phyloP scores from a whole-genome alignment of 2,113 vertebrate species.

The Lanius collurio region DNA sequence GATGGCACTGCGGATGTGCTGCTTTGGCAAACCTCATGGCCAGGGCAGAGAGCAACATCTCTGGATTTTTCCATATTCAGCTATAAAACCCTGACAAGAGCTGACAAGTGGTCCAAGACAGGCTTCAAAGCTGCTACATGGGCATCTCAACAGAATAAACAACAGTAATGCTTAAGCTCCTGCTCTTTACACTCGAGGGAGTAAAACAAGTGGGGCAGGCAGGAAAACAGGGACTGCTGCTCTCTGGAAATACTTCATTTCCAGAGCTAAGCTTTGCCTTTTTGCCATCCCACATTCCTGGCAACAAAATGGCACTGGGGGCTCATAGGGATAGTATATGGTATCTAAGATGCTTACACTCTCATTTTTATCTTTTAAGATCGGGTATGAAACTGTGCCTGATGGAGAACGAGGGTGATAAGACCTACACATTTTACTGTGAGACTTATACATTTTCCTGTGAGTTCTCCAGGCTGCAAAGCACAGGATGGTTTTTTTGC shows the following conservation, averaged over 20 bases:
- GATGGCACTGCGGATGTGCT: neutral
- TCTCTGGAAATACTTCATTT: neutral
- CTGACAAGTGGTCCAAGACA: neutral
- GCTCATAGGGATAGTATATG: neutral
- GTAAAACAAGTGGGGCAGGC: neutral
- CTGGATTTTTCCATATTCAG: neutral
- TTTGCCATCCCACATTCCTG: neutral
- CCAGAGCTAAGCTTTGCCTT: neutral
- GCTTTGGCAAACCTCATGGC: neutral
- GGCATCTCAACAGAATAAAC: neutral
- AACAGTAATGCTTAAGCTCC: neutral
- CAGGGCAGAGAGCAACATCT: neutral
- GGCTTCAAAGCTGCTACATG: neutral
- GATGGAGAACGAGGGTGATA: neutral
- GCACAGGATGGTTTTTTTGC: neutral
- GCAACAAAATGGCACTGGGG: neutral
- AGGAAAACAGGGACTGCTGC: neutral
- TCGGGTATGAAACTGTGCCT: neutral
- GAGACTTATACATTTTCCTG: neutral
- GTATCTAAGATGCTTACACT: neutral
- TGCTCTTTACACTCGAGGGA: fast-evolving
- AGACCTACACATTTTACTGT: neutral
- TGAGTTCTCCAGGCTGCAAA: neutral
- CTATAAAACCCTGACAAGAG: neutral
- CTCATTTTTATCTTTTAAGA: neutral